A percentile compares a stretch with the other conserved stretches of the same genome.
Conservation (phyloP, 1,140 invertebrate genomes). For the Scylla paramamosain region DNA sequence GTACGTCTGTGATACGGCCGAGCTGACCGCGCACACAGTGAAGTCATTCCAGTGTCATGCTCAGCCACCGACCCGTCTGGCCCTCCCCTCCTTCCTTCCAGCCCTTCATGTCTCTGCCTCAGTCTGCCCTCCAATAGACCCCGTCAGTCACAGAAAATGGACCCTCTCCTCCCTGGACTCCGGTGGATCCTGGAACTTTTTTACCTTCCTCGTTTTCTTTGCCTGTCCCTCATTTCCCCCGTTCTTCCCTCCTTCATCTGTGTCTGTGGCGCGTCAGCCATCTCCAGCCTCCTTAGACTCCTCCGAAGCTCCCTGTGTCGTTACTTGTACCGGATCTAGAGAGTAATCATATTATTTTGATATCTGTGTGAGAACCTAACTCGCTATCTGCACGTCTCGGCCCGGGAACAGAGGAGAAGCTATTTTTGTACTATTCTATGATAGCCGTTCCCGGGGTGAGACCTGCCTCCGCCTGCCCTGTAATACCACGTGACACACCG, state of each 20-base stretch:
- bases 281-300: constrained; percentile 63
- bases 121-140: background rate
- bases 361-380: constrained; percentile 73
- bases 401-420: constrained; percentile 74
- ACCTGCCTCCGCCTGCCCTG: constrained; percentile 62
- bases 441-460: constrained; percentile 73
- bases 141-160: background rate
- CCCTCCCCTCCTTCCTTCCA: background rate
- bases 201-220: background rate
- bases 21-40: constrained; percentile 67
- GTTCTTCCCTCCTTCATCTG: background rate
- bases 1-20: constrained; percentile 74
- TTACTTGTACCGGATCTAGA: constrained; percentile 70
- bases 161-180: background rate
- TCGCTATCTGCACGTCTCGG: constrained; percentile 69
- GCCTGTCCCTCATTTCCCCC: background rate
- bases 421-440: constrained; percentile 76
- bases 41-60: constrained; percentile 71
- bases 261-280: constrained; percentile 69
- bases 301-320: constrained; percentile 64
- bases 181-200: background rate
- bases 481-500: constrained; percentile 65
- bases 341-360: constrained; percentile 74
- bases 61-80: constrained; percentile 40
- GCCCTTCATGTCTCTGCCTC: background rate